Conservation (phyloP, 2,888 invertebrate species). For the Rhagonycha fulva region DNA sequence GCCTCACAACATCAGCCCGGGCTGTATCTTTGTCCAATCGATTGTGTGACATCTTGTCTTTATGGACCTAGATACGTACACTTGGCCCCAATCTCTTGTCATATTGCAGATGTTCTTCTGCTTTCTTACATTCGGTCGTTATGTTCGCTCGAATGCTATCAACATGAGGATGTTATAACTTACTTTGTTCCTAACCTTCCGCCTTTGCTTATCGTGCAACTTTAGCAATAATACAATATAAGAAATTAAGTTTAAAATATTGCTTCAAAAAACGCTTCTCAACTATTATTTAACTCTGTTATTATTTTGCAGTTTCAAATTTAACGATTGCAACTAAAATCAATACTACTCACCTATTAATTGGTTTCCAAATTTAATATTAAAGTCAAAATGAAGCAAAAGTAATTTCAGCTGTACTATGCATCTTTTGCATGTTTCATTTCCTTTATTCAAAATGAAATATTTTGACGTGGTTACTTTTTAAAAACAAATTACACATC, state of each 20-base stretch:
- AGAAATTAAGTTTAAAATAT: neutral
- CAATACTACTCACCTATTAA: no score
- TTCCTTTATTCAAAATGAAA: neutral
- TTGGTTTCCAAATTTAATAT: neutral
- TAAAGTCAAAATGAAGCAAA: neutral
- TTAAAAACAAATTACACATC: neutral
- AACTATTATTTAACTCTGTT: neutral
- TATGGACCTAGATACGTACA: constrained; percentile 49
- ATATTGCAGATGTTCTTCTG: constrained; percentile 44
- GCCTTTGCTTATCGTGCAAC: constrained; percentile 2
- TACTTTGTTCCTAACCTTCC: constrained; percentile 19
- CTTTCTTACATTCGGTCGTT: constrained; percentile 32
- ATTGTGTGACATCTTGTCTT: constrained; percentile 56
- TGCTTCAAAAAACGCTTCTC: neutral
- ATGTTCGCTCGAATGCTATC: constrained; percentile 20
- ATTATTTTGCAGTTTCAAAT: neutral
- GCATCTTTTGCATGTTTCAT: neutral
- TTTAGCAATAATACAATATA: neutral
- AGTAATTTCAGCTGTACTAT: no score
- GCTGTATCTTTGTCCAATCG: constrained; percentile 53
- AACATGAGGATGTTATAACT: constrained; percentile 22
- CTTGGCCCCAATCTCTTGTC: constrained; percentile 46
- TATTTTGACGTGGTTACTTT: neutral
- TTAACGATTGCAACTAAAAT: neutral
- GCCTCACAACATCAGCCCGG: constrained; percentile 48